These are phyloP conservation scores for Anthophora plumipes DNA, from an alignment of 2,888 invertebrate genomes.

Conservation along the genomic window DNA sequence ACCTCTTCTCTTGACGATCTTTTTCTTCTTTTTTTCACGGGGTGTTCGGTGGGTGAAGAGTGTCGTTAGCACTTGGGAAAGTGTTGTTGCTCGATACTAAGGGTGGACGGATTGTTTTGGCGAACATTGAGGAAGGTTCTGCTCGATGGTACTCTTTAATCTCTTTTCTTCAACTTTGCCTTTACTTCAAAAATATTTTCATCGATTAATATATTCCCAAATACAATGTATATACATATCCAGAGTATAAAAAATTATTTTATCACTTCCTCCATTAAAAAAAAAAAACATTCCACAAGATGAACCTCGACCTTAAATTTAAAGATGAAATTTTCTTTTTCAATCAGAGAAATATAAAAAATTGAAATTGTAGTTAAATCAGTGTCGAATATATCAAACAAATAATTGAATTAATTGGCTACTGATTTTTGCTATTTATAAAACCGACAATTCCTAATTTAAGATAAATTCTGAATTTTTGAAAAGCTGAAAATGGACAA, in stretches of 20 bases:
- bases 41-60: too few relatives aligned
- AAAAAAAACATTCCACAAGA: too few relatives aligned
- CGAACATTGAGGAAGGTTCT: too few relatives aligned
- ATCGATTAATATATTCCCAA: too few relatives aligned
- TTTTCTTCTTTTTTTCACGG: neutral
- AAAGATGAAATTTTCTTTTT: neutral
- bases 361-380: neutral
- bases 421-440: neutral
- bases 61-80: slow-evolving; percentile 3
- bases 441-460: neutral
- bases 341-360: neutral
- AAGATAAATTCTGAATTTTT: too few relatives aligned
- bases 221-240: too few relatives aligned
- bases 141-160: too few relatives aligned
- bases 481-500: neutral
- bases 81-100: neutral
- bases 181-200: neutral
- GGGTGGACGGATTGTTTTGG: neutral
- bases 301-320: neutral
- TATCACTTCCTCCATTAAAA: too few relatives aligned
- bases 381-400: neutral
- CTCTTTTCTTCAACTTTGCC: neutral
- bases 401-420: neutral
- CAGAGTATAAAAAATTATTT: too few relatives aligned
- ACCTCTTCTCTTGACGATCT: neutral